A percentile compares a stretch with the other conserved stretches of the same genome.
These are phyloP conservation scores for Holcopasites calliopsidis DNA, from an alignment of 1,140 invertebrate genomes.

Conservation along the genomic window DNA sequence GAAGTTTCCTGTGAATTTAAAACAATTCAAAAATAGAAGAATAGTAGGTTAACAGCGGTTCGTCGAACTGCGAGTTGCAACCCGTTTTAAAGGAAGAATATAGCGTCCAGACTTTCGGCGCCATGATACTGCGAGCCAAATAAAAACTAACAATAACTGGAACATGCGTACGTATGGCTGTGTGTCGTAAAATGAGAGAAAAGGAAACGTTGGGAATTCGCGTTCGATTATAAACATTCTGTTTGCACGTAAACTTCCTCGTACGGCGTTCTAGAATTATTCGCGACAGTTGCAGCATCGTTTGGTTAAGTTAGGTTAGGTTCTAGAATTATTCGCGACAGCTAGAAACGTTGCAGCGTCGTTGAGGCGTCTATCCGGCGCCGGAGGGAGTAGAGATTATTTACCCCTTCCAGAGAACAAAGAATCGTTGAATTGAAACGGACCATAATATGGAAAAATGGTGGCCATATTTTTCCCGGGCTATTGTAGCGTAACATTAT, in stretches of 20 bases:
- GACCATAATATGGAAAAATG: constrained; percentile 14
- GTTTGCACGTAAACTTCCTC: not conserved
- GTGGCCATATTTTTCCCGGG: not conserved
- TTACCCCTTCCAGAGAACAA: constrained; percentile 6
- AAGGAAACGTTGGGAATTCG: not conserved
- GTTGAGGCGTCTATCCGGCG: constrained; percentile 4
- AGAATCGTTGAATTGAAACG: constrained; percentile 23
- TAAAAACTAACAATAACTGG: constrained; percentile 38
- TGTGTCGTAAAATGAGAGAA: not conserved
- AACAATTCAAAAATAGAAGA: not conserved
- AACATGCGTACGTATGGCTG: not conserved
- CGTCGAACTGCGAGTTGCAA: constrained; percentile 30
- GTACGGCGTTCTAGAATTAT: constrained; percentile 20
- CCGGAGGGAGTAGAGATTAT: constrained; percentile 12
- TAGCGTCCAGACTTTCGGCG: constrained; percentile 60
- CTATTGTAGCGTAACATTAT: not conserved
- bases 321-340: no score
- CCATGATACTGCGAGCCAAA: constrained; percentile 66
- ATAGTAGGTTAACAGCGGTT: constrained; percentile 27
- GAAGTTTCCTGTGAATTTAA: no score
- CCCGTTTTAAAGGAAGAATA: not conserved
- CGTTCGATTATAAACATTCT: constrained; percentile 21
- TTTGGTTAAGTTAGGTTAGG: no score
- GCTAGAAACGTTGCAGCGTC: not conserved
- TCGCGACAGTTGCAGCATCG: not conserved